Base-by-base conservation (phyloP, 2,888 invertebrate species). In the Troides oblongomaculatus region DNA sequence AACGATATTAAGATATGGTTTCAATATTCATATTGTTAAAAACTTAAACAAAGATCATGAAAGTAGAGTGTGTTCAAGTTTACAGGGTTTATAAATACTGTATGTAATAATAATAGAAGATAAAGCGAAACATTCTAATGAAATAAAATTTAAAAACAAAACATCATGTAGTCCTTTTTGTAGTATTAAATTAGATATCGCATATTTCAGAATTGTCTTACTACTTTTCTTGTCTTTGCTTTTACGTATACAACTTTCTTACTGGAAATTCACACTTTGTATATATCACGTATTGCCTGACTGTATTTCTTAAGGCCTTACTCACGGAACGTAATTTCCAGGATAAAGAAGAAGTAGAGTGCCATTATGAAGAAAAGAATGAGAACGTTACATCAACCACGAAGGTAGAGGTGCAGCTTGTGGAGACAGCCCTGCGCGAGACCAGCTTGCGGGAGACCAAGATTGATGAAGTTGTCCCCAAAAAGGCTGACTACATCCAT, bases 361-460 rank as follows among this genome's bases (percentile, higher is more conserved):
- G 92, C 75, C 89, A 85, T 77, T 92, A 92, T 77, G 92, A 92
- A 72, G 92, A 92, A 79, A 92, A 92, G 82, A 92, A 92, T 75
- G 92, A 92, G 78, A 92, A 92, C 73, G 82, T 80, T 61, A 50
- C 71, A 53, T 78, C 78, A 0, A 78, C 84, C 2, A 74, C 80
- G 39, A 89, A 87, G 73, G 81, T 87, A 68, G 89, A 88, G 76
- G 85, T 79, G 3, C 85, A 87, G 58, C 77, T 89, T 2, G 77
- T 86, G 61, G 87, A 87, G 79, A 84, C 86, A 17, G 75, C 75
- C 61, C 70, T 77, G 30, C 71, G 77, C 10, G 80, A 81, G 74
- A 77, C 86, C 14, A 76, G 86, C 21, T 83, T 95, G 71, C 87
- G 95, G 73, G 95, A 95, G 88, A 95, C 95, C 25, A 94, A 93